Percentiles rank a stretch among this genome's conserved stretches.
Conservation (phyloP, 2,888 invertebrate species). For the Erebia palarica region DNA sequence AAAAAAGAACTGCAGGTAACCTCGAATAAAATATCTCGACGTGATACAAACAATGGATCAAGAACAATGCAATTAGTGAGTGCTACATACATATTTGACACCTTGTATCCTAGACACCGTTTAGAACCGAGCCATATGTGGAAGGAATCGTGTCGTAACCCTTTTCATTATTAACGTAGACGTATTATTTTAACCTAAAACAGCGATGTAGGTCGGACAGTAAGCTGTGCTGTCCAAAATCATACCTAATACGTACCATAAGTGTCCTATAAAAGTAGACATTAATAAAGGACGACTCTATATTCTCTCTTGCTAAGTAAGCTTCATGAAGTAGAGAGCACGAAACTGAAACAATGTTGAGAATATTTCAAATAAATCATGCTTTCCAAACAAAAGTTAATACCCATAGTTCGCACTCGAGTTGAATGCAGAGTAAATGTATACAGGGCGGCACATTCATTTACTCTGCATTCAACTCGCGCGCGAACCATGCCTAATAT, state of each 20-base stretch:
- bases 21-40: slow-evolving; percentile 28
- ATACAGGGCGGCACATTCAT: too few species aligned
- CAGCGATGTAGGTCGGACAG: slow-evolving; percentile 45
- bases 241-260: slow-evolving; percentile 30
- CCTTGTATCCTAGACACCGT: slow-evolving; percentile 39
- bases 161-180: slow-evolving; percentile 30
- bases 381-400: too few species aligned
- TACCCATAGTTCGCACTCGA: too few species aligned
- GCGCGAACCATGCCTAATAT: too few species aligned
- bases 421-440: too few species aligned
- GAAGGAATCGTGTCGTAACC: slow-evolving; percentile 26
- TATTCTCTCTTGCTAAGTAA: slow-evolving; percentile 9
- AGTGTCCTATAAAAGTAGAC: slow-evolving; percentile 29
- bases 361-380: neutral
- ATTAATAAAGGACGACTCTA: slow-evolving; percentile 17
- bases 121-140: slow-evolving; percentile 29
- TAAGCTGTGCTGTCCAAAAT: slow-evolving; percentile 27
- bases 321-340: slow-evolving; percentile 5
- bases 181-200: slow-evolving; percentile 35
- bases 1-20: neutral
- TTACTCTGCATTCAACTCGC: too few species aligned
- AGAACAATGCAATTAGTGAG: slow-evolving; percentile 66
- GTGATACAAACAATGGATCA: slow-evolving; percentile 49
- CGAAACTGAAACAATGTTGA: slow-evolving; percentile 21
- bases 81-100: slow-evolving; percentile 46